These are phyloP conservation scores for Homalodisca vitripennis DNA, from an alignment of 1,140 invertebrate species.

Conservation along the genomic window DNA sequence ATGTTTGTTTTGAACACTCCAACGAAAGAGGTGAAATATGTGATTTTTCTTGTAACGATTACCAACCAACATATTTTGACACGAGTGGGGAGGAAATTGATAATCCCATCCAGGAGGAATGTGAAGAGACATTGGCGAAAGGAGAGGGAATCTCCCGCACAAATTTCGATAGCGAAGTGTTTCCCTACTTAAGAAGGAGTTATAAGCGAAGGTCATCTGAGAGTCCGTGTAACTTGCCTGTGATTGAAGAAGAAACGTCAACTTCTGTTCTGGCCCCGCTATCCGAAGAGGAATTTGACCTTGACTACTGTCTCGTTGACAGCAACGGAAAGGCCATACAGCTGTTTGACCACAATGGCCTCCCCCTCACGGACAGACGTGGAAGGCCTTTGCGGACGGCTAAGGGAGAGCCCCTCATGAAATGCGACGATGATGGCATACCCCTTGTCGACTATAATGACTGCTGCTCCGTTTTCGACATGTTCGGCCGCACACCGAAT, in stretches of 20 bases:
- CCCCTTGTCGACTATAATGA: slow-evolving; percentile 4
- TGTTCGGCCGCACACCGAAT: background rate
- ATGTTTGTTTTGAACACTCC: too few relatives aligned
- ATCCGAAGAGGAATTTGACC: background rate
- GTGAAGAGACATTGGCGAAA: too few relatives aligned
- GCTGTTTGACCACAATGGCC: background rate
- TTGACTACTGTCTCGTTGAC: slow-evolving; percentile 14
- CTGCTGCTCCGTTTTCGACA: background rate
- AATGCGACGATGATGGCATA: background rate
- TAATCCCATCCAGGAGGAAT: too few relatives aligned
- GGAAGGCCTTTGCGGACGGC: background rate
- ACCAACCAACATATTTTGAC: too few relatives aligned
- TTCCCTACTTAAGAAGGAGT: too few relatives aligned
- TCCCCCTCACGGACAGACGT: background rate
- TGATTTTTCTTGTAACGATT: too few relatives aligned
- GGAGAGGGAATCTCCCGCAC: too few relatives aligned
- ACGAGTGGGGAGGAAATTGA: too few relatives aligned
- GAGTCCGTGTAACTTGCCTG: too few relatives aligned
- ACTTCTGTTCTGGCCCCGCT: background rate
- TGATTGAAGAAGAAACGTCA: slow-evolving; percentile 4
- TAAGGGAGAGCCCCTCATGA: background rate
- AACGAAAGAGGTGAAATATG: too few relatives aligned
- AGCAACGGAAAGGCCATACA: background rate
- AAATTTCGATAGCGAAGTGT: too few relatives aligned
- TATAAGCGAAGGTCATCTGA: too few relatives aligned